Evolutionary conservation across 1,140 invertebrate genomes (phyloP).

Genomic region (Drosophila orosa): DNA sequence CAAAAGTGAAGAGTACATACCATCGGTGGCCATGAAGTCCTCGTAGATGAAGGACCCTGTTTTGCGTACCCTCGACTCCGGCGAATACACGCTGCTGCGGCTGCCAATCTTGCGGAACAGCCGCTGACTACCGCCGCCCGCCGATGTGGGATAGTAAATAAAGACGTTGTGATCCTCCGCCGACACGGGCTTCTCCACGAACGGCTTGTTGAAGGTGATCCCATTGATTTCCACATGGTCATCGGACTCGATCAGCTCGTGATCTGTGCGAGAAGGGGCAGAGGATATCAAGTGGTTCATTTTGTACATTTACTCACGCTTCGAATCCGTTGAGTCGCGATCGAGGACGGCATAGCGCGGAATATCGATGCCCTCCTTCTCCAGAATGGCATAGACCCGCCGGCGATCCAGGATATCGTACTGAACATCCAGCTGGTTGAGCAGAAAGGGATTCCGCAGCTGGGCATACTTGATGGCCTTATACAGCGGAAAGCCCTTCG

Average conservation of each 20-base stretch:
- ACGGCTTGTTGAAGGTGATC: slow-evolving; percentile 98
- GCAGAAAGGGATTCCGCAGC: slow-evolving; percentile 96
- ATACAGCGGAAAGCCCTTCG: slow-evolving; percentile 98
- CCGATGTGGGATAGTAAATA: slow-evolving; percentile 99
- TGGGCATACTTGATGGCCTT: slow-evolving; percentile 99
- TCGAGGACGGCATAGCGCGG: slow-evolving; percentile 98
- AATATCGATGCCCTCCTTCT: slow-evolving; percentile 97
- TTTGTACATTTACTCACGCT: slow-evolving; percentile 87
- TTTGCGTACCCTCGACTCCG: slow-evolving; percentile 97
- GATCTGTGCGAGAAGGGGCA: slow-evolving; percentile 86
- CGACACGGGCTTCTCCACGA: slow-evolving; percentile 94
- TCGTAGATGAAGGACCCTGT: slow-evolving; percentile 99
- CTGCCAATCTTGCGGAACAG: slow-evolving; percentile 99
- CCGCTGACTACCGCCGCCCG: slow-evolving; percentile 97
- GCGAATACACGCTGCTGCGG: slow-evolving; percentile 98
- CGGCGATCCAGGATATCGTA: slow-evolving; percentile 98
- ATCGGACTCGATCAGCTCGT: slow-evolving; percentile 97
- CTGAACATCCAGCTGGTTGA: slow-evolving; percentile 99
- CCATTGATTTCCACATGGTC: slow-evolving; percentile 99
- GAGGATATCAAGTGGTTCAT: slow-evolving; percentile 27
- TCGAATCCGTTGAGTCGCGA: slow-evolving; percentile 95
- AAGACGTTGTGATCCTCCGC: slow-evolving; percentile 99
- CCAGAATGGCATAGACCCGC: slow-evolving; percentile 97
- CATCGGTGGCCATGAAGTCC: slow-evolving; percentile 99
- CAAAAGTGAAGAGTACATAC: slow-evolving; percentile 85